Evolutionary conservation across 2,797 vertebrate species (phyloP).

Genomic region (Botia kubotai): DNA sequence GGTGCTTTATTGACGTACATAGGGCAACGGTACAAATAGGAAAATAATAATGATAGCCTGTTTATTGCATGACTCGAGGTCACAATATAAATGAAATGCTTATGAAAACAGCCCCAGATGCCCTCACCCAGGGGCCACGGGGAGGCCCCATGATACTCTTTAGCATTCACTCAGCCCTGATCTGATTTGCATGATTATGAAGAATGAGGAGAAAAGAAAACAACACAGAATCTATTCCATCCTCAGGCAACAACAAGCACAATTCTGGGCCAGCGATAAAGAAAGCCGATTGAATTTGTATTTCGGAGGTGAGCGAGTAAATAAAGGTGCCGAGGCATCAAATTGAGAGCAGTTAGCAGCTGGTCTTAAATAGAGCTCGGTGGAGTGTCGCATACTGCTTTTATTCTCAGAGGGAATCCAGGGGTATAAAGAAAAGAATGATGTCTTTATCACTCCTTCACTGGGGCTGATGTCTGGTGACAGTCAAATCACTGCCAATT

Average conservation of each 20-base stretch:
- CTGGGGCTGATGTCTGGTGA: conserved; percentile 51
- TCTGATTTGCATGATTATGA: conserved; percentile 58
- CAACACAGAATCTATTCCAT: conserved; percentile 48
- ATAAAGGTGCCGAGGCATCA: conserved; percentile 44
- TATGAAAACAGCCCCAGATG: conserved; percentile 45
- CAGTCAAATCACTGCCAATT: conserved; percentile 53
- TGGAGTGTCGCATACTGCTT: conserved; percentile 31
- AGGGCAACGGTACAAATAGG: conserved; percentile 7
- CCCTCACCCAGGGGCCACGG: conserved; percentile 33
- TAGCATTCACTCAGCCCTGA: conserved; percentile 39
- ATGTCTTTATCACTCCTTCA: conserved; percentile 49
- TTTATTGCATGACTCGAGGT: conserved; percentile 46
- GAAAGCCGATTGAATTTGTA: conserved; percentile 56
- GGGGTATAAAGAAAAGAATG: conserved; percentile 17
- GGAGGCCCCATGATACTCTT: conserved; percentile 42
- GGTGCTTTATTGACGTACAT: conserved; percentile 23
- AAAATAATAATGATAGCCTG: conserved; percentile 33
- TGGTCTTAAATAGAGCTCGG: conserved; percentile 41
- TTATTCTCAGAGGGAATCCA: conserved; percentile 31
- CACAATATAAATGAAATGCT: conserved; percentile 43
- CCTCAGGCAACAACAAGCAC: conserved; percentile 29
- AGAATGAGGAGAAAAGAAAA: conserved; percentile 34
- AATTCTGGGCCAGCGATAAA: conserved; percentile 44
- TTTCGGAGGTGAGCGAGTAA: conserved; percentile 38
- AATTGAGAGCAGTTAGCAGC: conserved; percentile 52